phyloP scores from a whole-genome alignment of 2,797 vertebrate genomes.

The Melanotaenia parkinsoni region DNA sequence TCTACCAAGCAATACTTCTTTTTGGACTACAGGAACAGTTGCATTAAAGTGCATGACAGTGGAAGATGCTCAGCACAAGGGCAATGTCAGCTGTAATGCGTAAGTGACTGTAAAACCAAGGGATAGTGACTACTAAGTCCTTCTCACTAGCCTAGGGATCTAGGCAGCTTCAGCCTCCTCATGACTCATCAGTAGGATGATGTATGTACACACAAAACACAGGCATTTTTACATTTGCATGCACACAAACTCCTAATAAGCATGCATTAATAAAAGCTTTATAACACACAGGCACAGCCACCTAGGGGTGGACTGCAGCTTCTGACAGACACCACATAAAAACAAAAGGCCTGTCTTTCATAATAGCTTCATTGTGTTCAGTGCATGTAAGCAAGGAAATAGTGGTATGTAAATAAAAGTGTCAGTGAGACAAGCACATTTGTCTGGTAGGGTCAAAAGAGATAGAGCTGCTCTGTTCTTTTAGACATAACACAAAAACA shows the following conservation, averaged over 20 bases:
- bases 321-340: slow-evolving; percentile 26
- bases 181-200: slow-evolving; percentile 74
- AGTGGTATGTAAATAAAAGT: slow-evolving; percentile 19
- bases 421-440: slow-evolving; percentile 40
- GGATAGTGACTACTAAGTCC: slow-evolving; percentile 45
- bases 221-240: slow-evolving; percentile 40
- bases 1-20: slow-evolving; percentile 54
- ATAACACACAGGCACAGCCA: slow-evolving; percentile 46
- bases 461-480: slow-evolving; percentile 48
- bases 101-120: slow-evolving; percentile 39
- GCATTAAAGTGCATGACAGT: slow-evolving; percentile 50
- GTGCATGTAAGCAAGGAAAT: slow-evolving; percentile 29
- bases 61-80: slow-evolving; percentile 46
- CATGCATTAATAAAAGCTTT: slow-evolving; percentile 30
- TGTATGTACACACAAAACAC: slow-evolving; percentile 49
- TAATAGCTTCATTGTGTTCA: slow-evolving; percentile 41
- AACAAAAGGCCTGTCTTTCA: slow-evolving; percentile 33
- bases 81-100: slow-evolving; percentile 47
- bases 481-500: slow-evolving; percentile 35
- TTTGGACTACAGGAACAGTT: slow-evolving; percentile 45
- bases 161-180: slow-evolving; percentile 54
- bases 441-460: slow-evolving; percentile 40
- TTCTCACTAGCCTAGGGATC: slow-evolving; percentile 46
- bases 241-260: slow-evolving; percentile 43
- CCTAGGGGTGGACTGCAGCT: slow-evolving; percentile 30